phyloP scores from a whole-genome alignment of 1,140 invertebrate genomes.

The Aphaenogaster floridana region DNA sequence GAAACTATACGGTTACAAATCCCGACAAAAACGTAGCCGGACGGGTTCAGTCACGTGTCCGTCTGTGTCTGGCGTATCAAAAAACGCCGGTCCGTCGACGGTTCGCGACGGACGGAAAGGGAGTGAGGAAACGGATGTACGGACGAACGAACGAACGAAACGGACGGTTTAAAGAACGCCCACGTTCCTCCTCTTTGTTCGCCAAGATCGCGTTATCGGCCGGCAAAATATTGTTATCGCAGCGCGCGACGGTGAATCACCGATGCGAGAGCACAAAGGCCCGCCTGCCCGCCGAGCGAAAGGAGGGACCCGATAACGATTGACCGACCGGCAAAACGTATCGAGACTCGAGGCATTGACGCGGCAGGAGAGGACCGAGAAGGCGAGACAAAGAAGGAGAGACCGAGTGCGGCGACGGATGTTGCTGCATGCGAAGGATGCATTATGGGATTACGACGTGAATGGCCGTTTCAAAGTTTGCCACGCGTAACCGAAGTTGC shows the following conservation, averaged over 20 bases:
- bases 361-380: conserved; percentile 43
- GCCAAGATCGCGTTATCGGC: conserved; percentile 76
- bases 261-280: conserved; percentile 75
- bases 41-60: background rate
- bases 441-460: conserved; percentile 63
- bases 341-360: conserved; percentile 60
- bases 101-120: conserved; percentile 19
- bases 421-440: conserved; percentile 56
- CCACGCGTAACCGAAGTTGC: conserved; percentile 66
- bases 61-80: conserved; percentile 37
- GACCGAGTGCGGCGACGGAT: conserved; percentile 39
- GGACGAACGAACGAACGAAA: conserved; percentile 23
- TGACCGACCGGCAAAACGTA: conserved; percentile 72
- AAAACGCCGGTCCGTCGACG: conserved; percentile 39
- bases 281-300: conserved; percentile 62
- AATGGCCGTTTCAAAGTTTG: conserved; percentile 69
- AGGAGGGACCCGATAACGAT: conserved; percentile 73
- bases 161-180: conserved; percentile 72
- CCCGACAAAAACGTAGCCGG: conserved; percentile 35
- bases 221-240: conserved; percentile 78
- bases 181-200: conserved; percentile 68
- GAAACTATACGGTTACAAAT: conserved; percentile 61
- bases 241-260: conserved; percentile 75
- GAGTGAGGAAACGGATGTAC: conserved; percentile 52
- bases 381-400: conserved; percentile 44